Evolutionary conservation across 30 jellyfish, hydroid and myxozoan species (phyloP).

Genomic region (Hydra vulgaris): DNA sequence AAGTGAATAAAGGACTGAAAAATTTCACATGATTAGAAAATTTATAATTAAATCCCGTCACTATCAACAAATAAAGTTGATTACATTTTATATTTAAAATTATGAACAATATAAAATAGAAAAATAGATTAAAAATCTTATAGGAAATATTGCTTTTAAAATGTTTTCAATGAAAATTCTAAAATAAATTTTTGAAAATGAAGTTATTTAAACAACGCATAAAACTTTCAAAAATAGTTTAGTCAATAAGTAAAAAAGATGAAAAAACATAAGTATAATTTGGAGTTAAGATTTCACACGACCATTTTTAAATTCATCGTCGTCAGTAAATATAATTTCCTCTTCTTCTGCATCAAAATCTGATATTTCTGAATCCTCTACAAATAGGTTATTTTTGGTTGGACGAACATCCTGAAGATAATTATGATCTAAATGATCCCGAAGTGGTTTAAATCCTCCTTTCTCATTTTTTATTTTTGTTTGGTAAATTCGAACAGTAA

Average conservation of each 20-base stretch:
- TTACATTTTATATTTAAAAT: too few relatives aligned
- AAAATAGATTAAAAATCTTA: background rate
- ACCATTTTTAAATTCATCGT: conserved; percentile 15
- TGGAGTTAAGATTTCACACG: background rate
- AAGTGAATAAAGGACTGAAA: too few relatives aligned
- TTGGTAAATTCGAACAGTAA: conserved; percentile 30
- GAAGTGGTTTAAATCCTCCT: conserved; percentile 40
- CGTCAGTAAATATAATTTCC: conserved; percentile 66
- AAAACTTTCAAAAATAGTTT: too few relatives aligned
- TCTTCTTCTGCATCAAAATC: conserved; percentile 88
- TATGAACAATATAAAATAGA: background rate
- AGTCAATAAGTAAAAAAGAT: background rate
- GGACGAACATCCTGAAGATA: conserved; percentile 51
- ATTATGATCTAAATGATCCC: conserved; percentile 36
- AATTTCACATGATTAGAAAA: too few relatives aligned
- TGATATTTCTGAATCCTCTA: conserved; percentile 39
- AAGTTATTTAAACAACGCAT: background rate
- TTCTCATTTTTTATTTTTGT: conserved; percentile 34
- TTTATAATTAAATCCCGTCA: too few relatives aligned
- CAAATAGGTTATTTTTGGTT: conserved; percentile 2
- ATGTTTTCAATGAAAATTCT: background rate
- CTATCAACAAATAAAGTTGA: background rate
- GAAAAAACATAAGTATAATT: background rate
- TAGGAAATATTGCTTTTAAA: background rate
- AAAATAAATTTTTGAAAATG: too few relatives aligned